Percentiles rank a stretch among this genome's conserved stretches.
Evolutionary conservation across 2,797 vertebrate genomes (phyloP).

Genomic region (Dicrostonyx torquatus): DNA sequence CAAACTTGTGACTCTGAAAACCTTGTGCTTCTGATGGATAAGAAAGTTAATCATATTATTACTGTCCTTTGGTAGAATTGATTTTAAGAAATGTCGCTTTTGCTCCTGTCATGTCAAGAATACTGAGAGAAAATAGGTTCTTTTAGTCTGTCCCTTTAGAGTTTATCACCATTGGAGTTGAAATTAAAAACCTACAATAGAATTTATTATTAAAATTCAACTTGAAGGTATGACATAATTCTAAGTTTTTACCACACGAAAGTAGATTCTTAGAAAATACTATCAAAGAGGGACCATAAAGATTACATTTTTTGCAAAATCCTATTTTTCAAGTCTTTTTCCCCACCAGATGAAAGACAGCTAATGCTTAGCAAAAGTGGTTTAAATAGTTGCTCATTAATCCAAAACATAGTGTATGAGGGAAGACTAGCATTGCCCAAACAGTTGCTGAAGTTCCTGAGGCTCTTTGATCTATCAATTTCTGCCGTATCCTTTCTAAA

Average conservation of each 20-base stretch:
- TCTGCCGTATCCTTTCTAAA: neutral
- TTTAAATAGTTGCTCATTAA: conserved; percentile 1
- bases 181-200: conserved; percentile 64
- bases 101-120: conserved; percentile 66
- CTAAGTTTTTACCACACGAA: conserved; percentile 39
- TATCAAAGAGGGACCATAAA: conserved; percentile 22
- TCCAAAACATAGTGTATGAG: neutral
- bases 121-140: conserved; percentile 68
- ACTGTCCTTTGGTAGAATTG: conserved; percentile 51
- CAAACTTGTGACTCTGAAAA: conserved; percentile 43
- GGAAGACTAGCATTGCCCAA: neutral
- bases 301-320: conserved; percentile 39
- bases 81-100: conserved; percentile 66
- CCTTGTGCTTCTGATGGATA: conserved; percentile 74
- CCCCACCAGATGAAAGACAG: neutral
- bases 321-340: neutral
- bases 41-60: conserved; percentile 76
- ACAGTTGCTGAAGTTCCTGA: neutral
- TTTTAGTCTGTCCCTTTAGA: conserved; percentile 53
- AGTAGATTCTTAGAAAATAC: conserved; percentile 50
- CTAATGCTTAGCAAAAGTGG: conserved; percentile 8
- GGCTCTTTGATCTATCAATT: neutral
- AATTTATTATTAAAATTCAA: conserved; percentile 47
- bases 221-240: neutral
- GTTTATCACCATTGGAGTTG: conserved; percentile 59